Base-by-base conservation (phyloP, 2,113 vertebrate species). In the Malurus melanocephalus region DNA sequence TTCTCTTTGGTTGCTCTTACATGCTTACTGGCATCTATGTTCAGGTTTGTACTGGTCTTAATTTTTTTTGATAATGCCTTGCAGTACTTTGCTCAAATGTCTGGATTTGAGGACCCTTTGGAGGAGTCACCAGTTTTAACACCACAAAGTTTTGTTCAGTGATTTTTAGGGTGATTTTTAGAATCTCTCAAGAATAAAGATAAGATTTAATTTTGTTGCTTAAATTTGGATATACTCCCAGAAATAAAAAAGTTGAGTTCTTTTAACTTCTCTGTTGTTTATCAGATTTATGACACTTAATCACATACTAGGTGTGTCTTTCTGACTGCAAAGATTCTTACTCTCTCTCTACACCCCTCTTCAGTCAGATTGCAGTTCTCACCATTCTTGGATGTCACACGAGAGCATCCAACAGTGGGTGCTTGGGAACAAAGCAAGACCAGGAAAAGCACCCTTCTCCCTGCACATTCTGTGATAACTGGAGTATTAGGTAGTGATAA, bases 241-340 rank as follows among this genome's bases (percentile, higher is more conserved):
- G 22, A 42, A 73, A 48, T 22, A 4, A 60, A 85, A 52, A 60
- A 13, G 7, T 5, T 68, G 55, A 79, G 23, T 10, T 82, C 23
- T 11, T 52, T 21, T 57, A 53, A 65, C 7, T 42, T 2, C 4
- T 46, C 17, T 46, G 12, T 12, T 82, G 21, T 32, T 62, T 42
- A 74, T 14, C n/a, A n/a, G 14, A 68, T 42, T 60, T 30, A 30
- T 9, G n/a, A 32, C 16, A 28, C 21, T 10, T 49, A 68, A 73
- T 52, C 7, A 23, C 20, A 15, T 33, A 23, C 4, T 32, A 11
- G 0, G 0, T 38, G 9, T 43, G 30, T 24, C 18, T 57, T 83
- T 77, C 43, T 80, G 48, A 38, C 8, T 73, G 20, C 20, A 80
- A 68, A 38, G 6, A 13, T 48, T 73, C 32, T 85, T 80, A 11